Conservation (phyloP, 1,140 invertebrate genomes). For the Caenorhabditis brenneri region DNA sequence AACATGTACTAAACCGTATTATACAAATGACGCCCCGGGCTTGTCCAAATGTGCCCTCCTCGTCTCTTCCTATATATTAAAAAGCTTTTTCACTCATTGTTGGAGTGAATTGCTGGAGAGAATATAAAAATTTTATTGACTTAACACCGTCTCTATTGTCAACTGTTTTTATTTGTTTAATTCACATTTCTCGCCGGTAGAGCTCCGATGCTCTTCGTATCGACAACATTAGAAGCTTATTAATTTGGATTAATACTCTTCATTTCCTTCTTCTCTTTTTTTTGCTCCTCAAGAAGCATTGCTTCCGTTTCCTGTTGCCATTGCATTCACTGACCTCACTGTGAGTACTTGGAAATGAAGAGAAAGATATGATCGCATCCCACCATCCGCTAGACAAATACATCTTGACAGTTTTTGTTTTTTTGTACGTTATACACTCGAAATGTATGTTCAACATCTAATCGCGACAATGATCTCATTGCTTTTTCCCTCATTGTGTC, state of each 20-base stretch:
- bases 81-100: constrained; percentile 33
- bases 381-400: background rate
- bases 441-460: background rate
- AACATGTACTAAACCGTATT: constrained; percentile 41
- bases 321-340: background rate
- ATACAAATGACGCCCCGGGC: constrained; percentile 2
- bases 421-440: constrained; percentile 22
- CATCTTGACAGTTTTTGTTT: constrained; percentile 35
- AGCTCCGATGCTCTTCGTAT: constrained; percentile 19
- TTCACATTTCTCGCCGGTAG: constrained; percentile 23
- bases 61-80: background rate
- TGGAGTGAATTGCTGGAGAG: constrained; percentile 23
- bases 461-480: background rate
- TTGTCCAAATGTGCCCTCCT: background rate
- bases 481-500: background rate
- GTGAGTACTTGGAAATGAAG: background rate
- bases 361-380: constrained; percentile 1
- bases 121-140: constrained; percentile 44
- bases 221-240: constrained; percentile 31
- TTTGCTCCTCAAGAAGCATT: background rate
- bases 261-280: background rate
- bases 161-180: constrained; percentile 43
- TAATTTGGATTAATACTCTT: constrained; percentile 44
- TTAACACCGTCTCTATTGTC: constrained; percentile 40
- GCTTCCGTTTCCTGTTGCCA: constrained; percentile 39